Conservation (phyloP, 2,888 invertebrate genomes). For the Molorchus minor region DNA sequence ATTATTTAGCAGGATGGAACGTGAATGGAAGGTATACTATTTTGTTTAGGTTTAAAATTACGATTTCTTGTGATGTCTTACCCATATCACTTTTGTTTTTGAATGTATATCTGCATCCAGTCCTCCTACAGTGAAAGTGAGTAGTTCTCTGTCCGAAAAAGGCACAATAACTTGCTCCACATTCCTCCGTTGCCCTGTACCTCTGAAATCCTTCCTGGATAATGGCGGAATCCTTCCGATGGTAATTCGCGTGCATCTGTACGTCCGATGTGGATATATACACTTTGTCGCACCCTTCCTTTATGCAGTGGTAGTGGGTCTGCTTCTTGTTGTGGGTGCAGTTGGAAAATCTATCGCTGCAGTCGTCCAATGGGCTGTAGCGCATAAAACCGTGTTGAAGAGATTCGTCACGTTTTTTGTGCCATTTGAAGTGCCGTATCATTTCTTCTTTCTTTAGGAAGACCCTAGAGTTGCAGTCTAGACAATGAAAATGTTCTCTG, state of each 20-base stretch:
- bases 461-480: slow-evolving; percentile 81
- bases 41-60: no score
- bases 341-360: slow-evolving; percentile 73
- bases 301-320: slow-evolving; percentile 97
- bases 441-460: slow-evolving; percentile 98
- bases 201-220: slow-evolving; percentile 98
- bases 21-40: no score
- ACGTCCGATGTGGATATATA: slow-evolving; percentile 99
- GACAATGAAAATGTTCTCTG: slow-evolving; percentile 94
- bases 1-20: no score
- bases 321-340: slow-evolving; percentile 95
- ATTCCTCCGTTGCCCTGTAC: slow-evolving; percentile 95
- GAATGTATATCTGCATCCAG: slow-evolving; percentile 93
- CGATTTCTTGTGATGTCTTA: slow-evolving; percentile 69
- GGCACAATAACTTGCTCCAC: slow-evolving; percentile 88
- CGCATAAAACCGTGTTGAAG: slow-evolving; percentile 91
- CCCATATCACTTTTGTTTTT: slow-evolving; percentile 99
- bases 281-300: slow-evolving; percentile 90
- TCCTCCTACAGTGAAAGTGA: slow-evolving; percentile 94
- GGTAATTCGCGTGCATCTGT: slow-evolving; percentile 99
- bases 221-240: slow-evolving; percentile 96
- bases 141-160: slow-evolving; percentile 96
- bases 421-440: slow-evolving; percentile 99
- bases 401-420: slow-evolving; percentile 97
- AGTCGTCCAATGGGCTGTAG: slow-evolving; percentile 93